These are phyloP conservation scores for Microctenopoma lineatum DNA, from an alignment of 2,797 vertebrate species.

Conservation along the genomic window DNA sequence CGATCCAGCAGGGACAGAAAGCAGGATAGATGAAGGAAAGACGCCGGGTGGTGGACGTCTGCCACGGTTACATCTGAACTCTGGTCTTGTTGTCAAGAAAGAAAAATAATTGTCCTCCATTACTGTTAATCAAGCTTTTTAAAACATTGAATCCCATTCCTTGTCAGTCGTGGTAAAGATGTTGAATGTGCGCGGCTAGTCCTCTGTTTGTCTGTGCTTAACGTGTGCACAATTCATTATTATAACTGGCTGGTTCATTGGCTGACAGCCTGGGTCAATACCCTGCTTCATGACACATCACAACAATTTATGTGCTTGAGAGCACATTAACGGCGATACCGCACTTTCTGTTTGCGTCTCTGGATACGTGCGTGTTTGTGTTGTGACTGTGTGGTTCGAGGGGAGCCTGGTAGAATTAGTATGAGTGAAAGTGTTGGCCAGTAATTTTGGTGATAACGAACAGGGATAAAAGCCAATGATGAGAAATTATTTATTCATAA, in stretches of 20 bases:
- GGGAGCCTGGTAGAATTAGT: slow-evolving; percentile 53
- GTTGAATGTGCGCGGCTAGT: slow-evolving; percentile 5
- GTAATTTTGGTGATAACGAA: slow-evolving; percentile 65
- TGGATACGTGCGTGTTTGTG: background rate
- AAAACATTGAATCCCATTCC: background rate
- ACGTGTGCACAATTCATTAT: slow-evolving; percentile 49
- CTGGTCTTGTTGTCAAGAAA: slow-evolving; percentile 19
- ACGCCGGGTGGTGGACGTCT: slow-evolving; percentile 21
- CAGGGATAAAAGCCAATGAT: slow-evolving; percentile 58
- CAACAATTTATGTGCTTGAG: slow-evolving; percentile 47
- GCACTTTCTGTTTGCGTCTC: slow-evolving; percentile 11
- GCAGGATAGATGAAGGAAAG: slow-evolving; percentile 23
- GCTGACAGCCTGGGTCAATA: slow-evolving; percentile 50
- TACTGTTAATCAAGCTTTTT: slow-evolving; percentile 21
- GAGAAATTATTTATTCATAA: slow-evolving; percentile 71
- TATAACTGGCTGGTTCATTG: slow-evolving; percentile 62
- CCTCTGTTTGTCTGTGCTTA: slow-evolving; percentile 2
- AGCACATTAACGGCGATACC: slow-evolving; percentile 39
- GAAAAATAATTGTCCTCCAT: background rate
- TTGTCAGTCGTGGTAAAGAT: slow-evolving; percentile 22
- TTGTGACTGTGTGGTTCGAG: slow-evolving; percentile 21
- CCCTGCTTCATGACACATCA: slow-evolving; percentile 40
- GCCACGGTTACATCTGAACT: slow-evolving; percentile 26
- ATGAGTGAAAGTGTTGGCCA: slow-evolving; percentile 54
- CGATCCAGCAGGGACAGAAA: slow-evolving; percentile 34